These are phyloP conservation scores for Stercorarius parasiticus DNA, from an alignment of 2,113 vertebrate species.

Conservation along the genomic window DNA sequence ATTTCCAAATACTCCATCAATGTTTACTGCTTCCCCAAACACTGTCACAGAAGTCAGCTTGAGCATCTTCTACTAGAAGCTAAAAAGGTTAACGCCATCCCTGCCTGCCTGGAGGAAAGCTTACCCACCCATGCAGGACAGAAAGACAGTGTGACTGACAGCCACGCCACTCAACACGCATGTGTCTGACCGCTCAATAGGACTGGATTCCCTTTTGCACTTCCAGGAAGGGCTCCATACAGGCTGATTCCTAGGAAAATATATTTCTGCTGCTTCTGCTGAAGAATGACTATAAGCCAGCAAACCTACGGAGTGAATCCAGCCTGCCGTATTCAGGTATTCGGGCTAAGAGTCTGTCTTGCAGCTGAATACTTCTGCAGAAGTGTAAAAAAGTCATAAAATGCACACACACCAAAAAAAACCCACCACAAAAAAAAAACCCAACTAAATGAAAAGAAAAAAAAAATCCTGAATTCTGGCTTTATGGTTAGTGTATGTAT, in stretches of 20 bases:
- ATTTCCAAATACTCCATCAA: not conserved
- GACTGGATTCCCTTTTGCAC: not conserved
- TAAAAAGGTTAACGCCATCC: not conserved
- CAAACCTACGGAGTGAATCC: not conserved
- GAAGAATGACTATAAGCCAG: not conserved
- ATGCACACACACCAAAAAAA: not conserved
- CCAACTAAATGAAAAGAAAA: not conserved
- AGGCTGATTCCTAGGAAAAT: not conserved
- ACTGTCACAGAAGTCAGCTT: not conserved
- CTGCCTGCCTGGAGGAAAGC: not conserved
- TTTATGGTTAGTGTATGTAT: not conserved
- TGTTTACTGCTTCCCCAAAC: not conserved
- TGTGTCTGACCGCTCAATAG: not conserved
- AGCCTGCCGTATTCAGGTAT: fast-evolving
- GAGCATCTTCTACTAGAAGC: not conserved
- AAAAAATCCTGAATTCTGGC: not conserved
- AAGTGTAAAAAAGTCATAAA: not conserved
- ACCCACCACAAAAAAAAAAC: not conserved
- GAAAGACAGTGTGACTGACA: not conserved
- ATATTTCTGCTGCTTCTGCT: not conserved
- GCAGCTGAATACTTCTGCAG: not conserved
- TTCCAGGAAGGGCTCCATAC: not conserved
- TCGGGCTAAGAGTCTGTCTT: not conserved
- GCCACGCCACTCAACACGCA: not conserved
- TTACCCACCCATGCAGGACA: fast-evolving